Evolutionary conservation across 2,113 vertebrate genomes (phyloP).

Genomic region (Pontoporia blainvillei): DNA sequence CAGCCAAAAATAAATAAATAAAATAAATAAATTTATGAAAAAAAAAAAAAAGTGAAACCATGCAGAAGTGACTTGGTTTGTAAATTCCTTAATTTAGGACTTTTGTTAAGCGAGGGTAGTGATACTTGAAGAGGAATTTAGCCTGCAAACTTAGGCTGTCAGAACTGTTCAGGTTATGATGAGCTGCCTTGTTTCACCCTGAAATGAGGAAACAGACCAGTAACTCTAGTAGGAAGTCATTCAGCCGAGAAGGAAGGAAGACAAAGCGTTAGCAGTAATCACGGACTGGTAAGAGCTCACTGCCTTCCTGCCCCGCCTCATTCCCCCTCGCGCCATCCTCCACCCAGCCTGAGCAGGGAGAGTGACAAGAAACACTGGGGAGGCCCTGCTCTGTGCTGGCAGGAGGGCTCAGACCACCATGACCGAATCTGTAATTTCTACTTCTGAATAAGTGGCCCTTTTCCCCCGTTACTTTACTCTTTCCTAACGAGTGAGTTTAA

Average conservation of each 20-base stretch:
- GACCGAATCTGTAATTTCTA: neutral
- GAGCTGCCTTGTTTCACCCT: neutral
- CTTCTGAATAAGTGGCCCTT: neutral
- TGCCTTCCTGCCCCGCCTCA: rapidly evolving
- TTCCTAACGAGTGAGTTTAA: neutral
- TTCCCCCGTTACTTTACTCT: neutral
- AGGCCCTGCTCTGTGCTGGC: neutral
- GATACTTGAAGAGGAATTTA: neutral
- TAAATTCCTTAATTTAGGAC: neutral
- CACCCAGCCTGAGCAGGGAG: neutral
- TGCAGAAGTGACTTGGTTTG: neutral
- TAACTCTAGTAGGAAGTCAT: neutral
- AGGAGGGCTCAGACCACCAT: neutral
- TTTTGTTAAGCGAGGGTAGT: neutral
- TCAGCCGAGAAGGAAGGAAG: neutral
- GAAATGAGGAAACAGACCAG: neutral
- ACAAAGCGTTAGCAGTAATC: neutral
- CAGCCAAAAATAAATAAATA: no score
- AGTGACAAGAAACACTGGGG: neutral
- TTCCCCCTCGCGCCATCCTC: rapidly evolving
- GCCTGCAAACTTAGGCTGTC: neutral
- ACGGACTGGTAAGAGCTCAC: rapidly evolving
- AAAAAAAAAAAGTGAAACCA: neutral
- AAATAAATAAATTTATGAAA: no score
- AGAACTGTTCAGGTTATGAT: neutral